These are phyloP conservation scores for Euplexia lucipara DNA, from an alignment of 2,888 invertebrate genomes.

Conservation along the genomic window DNA sequence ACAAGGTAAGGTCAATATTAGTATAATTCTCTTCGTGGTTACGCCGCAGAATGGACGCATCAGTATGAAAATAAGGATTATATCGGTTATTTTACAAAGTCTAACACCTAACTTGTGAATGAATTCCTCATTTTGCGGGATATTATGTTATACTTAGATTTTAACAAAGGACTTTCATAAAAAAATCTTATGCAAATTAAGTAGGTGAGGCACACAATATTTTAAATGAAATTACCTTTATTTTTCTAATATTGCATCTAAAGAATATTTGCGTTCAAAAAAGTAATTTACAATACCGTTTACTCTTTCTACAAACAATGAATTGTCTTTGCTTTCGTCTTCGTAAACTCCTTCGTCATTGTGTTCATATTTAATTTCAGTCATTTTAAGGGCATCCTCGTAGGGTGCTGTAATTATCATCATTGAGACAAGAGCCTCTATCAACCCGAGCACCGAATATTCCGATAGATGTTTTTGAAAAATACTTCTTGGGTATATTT, in stretches of 20 bases:
- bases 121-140: slow-evolving; percentile 29
- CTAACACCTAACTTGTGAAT: slow-evolving; percentile 37
- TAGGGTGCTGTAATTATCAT: slow-evolving; percentile 82
- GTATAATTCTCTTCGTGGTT: slow-evolving; percentile 29
- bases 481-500: slow-evolving; percentile 75
- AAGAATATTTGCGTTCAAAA: slow-evolving; percentile 76
- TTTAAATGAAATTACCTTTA: slow-evolving; percentile 45
- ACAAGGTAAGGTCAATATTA: slow-evolving; percentile 45
- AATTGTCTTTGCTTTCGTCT: slow-evolving; percentile 67
- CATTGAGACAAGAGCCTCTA: slow-evolving; percentile 84
- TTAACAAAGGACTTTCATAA: background rate
- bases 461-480: slow-evolving; percentile 76
- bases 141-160: slow-evolving; percentile 2
- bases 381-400: slow-evolving; percentile 81
- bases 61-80: slow-evolving; percentile 51
- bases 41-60: slow-evolving; percentile 32
- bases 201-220: slow-evolving; percentile 1
- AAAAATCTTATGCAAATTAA: slow-evolving; percentile 8
- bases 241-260: slow-evolving; percentile 70
- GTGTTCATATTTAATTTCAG: slow-evolving; percentile 77
- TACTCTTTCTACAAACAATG: slow-evolving; percentile 77
- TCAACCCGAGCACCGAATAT: slow-evolving; percentile 81
- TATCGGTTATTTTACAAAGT: slow-evolving; percentile 35
- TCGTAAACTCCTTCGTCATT: slow-evolving; percentile 67
- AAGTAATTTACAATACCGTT: slow-evolving; percentile 81